phyloP scores from a whole-genome alignment of 2,888 invertebrate genomes.

The Dynastes grantii region DNA sequence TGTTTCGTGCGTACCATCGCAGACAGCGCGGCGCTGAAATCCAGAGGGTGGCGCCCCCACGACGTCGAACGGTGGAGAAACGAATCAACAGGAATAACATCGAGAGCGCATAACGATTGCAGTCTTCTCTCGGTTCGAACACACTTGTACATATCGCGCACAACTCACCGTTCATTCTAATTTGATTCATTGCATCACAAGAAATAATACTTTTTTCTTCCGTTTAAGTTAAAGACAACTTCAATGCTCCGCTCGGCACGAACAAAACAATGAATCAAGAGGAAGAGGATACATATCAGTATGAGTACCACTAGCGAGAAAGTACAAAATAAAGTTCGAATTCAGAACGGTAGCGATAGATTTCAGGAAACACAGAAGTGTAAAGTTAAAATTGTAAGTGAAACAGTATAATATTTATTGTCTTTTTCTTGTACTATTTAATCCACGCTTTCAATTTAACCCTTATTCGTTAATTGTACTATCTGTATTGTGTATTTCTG shows the following conservation, averaged over 20 bases:
- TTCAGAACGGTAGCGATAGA: constrained; percentile 52
- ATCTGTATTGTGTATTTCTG: constrained; percentile 8
- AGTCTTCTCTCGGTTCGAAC: constrained; percentile 48
- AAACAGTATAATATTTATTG: constrained; percentile 1
- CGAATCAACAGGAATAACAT: constrained; percentile 55
- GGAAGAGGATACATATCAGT: constrained; percentile 41
- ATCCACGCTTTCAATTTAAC: not conserved
- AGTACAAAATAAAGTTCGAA: constrained; percentile 47
- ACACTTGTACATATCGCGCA: constrained; percentile 55
- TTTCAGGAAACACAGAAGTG: constrained; percentile 60
- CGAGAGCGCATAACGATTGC: constrained; percentile 56
- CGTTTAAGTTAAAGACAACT: constrained; percentile 19
- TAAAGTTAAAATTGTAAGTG: constrained; percentile 62
- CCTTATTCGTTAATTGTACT: constrained; percentile 34
- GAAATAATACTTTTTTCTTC: constrained; percentile 3
- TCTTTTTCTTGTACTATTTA: no score
- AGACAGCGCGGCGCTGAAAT: constrained; percentile 56
- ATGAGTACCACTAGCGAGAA: constrained; percentile 43
- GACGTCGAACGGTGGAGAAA: constrained; percentile 55
- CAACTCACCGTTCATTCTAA: constrained; percentile 14
- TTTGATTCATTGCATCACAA: constrained; percentile 28
- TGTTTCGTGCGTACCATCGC: constrained; percentile 42
- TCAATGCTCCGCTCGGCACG: constrained; percentile 27
- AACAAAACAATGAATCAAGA: constrained; percentile 36
- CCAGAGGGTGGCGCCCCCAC: constrained; percentile 56